A percentile compares a stretch with the other conserved stretches of the same genome.
Evolutionary conservation across 2,113 vertebrate species (phyloP).

Genomic region (Melanotaenia duboulayi): DNA sequence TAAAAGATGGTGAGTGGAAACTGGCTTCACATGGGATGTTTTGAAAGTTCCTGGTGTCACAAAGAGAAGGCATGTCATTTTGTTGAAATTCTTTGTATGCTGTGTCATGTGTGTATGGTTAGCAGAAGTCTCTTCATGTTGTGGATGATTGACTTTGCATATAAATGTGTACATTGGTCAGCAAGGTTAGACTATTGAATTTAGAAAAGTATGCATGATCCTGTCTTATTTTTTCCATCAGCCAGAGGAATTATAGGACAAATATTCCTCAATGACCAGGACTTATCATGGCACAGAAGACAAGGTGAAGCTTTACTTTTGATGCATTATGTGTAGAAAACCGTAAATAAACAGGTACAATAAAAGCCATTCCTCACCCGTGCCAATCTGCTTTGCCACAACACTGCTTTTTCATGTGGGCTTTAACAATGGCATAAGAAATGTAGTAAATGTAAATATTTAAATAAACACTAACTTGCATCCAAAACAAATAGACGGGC

Average conservation of each 20-base stretch:
- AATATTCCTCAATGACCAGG: not conserved
- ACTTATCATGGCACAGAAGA: not conserved
- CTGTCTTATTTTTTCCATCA: not conserved
- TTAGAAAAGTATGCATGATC: constrained; percentile 7
- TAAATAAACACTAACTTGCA: constrained; percentile 74
- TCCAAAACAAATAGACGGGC: constrained; percentile 76
- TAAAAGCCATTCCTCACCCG: not conserved
- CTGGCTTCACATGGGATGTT: constrained; percentile 26
- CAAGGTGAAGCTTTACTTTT: not conserved
- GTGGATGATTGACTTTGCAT: not conserved
- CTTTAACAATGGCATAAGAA: constrained; percentile 54
- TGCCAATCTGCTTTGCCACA: constrained; percentile 1
- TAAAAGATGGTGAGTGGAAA: constrained; percentile 31
- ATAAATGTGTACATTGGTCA: constrained; percentile 10
- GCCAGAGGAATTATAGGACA: not conserved
- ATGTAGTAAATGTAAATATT: constrained; percentile 70
- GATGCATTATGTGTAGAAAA: constrained; percentile 1
- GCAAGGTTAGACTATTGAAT: not conserved
- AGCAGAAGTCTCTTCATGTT: not conserved
- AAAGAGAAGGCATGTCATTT: constrained; percentile 18
- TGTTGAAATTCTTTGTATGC: constrained; percentile 41
- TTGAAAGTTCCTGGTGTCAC: constrained; percentile 35
- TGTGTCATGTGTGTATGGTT: constrained; percentile 31
- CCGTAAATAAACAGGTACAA: not conserved
- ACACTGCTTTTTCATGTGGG: constrained; percentile 11